Conservation (phyloP, 2,888 invertebrate species). For the Apocheima hispidaria region DNA sequence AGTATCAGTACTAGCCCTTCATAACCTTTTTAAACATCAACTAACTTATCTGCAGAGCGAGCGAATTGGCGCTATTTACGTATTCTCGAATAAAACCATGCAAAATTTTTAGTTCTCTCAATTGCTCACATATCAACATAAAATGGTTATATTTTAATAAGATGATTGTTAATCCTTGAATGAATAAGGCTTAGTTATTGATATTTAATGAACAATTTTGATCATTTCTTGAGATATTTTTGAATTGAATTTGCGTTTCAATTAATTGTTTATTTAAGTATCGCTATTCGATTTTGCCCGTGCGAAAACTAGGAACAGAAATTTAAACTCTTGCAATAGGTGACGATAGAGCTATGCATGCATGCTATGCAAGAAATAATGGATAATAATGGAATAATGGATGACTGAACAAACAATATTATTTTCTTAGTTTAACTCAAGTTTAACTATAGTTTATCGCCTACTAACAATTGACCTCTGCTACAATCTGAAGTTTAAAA, state of each 20-base stretch:
- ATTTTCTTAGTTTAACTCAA: too few species aligned
- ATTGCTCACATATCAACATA: neutral
- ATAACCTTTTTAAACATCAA: conserved; percentile 33
- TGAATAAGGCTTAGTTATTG: conserved; percentile 10
- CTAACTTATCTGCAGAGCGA: neutral
- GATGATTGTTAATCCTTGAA: conserved; percentile 30
- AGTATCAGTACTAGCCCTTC: conserved; percentile 46
- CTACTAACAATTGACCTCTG: too few species aligned
- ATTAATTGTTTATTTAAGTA: conserved; percentile 1
- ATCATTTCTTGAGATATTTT: conserved; percentile 17
- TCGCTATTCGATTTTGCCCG: neutral
- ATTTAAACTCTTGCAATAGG: too few species aligned
- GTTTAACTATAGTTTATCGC: too few species aligned
- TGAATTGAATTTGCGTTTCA: conserved; percentile 19
- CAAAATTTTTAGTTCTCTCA: neutral
- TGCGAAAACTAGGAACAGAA: too few species aligned
- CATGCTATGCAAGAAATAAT: too few species aligned
- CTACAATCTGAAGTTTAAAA: too few species aligned
- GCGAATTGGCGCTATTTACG: neutral
- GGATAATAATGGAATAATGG: too few species aligned
- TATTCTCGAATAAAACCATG: neutral
- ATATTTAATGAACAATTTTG: conserved; percentile 24
- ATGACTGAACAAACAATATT: too few species aligned
- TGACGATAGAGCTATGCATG: too few species aligned
- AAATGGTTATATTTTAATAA: conserved; percentile 3